Conservation (phyloP, 2,113 vertebrate species). For the Grammomys surdaster region DNA sequence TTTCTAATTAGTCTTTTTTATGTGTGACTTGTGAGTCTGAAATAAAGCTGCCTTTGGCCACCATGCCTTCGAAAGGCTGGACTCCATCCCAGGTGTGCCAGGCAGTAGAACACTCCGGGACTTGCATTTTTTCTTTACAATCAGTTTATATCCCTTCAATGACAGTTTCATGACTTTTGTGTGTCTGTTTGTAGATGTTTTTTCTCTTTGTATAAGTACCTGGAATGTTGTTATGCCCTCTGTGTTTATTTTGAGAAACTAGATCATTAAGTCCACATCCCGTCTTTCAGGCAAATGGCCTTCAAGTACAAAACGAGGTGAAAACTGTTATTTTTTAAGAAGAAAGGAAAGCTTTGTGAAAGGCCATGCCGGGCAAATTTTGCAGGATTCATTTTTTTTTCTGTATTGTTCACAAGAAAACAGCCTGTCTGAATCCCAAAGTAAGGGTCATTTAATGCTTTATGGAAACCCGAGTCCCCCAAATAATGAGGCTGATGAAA, state of each 20-base stretch:
- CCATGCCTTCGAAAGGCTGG: not conserved
- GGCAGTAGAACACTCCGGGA: slow-evolving; percentile 54
- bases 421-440: slow-evolving; percentile 72
- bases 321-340: slow-evolving; percentile 81
- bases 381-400: slow-evolving; percentile 68
- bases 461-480: slow-evolving; percentile 65
- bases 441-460: slow-evolving; percentile 68
- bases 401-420: slow-evolving; percentile 71
- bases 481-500: slow-evolving; percentile 78
- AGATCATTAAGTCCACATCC: slow-evolving; percentile 75
- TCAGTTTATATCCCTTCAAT: slow-evolving; percentile 67
- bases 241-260: slow-evolving; percentile 77
- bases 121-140: slow-evolving; percentile 77
- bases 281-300: slow-evolving; percentile 76
- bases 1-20: slow-evolving; percentile 56
- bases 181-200: slow-evolving; percentile 54
- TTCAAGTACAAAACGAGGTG: slow-evolving; percentile 77
- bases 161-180: slow-evolving; percentile 77
- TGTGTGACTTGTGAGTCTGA: slow-evolving; percentile 3
- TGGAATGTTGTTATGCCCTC: slow-evolving; percentile 21
- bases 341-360: slow-evolving; percentile 79
- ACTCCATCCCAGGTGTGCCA: slow-evolving; percentile 71
- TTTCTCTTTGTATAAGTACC: slow-evolving; percentile 50
- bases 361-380: slow-evolving; percentile 11
- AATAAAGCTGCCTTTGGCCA: slow-evolving; percentile 75